phyloP scores from a whole-genome alignment of 2,113 vertebrate genomes.

The Psilopsiagon aurifrons region DNA sequence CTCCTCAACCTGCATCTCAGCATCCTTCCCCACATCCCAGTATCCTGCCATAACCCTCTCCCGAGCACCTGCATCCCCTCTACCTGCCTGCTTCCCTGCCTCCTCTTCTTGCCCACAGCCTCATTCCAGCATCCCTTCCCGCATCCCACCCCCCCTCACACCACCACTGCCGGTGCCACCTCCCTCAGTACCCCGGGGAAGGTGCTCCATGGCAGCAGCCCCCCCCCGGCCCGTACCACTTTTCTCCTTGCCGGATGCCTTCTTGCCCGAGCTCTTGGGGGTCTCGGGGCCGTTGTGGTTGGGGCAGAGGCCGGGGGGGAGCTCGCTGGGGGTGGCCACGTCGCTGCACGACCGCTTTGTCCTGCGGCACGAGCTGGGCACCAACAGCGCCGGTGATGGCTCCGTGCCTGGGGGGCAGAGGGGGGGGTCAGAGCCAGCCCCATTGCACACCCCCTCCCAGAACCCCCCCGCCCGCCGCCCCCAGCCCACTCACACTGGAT shows the following conservation, averaged over 20 bases:
- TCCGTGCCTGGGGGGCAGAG: conserved; percentile 77
- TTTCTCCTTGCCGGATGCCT: conserved; percentile 80
- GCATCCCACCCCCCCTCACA: not conserved
- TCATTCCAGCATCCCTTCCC: not conserved
- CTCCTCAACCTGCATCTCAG: not conserved
- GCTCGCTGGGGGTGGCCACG: conserved; percentile 69
- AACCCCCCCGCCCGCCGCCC: not conserved
- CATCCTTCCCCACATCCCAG: not conserved
- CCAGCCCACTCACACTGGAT: conserved; percentile 83
- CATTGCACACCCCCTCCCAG: rapidly evolving
- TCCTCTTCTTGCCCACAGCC: not conserved
- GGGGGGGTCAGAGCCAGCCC: rapidly evolving
- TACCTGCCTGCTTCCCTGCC: rapidly evolving
- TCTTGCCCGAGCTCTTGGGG: conserved; percentile 76
- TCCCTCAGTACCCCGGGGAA: not conserved
- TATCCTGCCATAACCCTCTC: not conserved
- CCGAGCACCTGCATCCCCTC: not conserved
- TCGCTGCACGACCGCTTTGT: conserved; percentile 76
- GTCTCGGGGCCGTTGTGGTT: conserved; percentile 74
- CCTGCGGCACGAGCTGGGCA: conserved; percentile 74
- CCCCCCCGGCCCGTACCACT: conserved; percentile 46
- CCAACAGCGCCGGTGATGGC: conserved; percentile 81
- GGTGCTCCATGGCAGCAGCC: not conserved
- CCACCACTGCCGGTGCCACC: rapidly evolving
- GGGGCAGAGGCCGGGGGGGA: conserved; percentile 63